A percentile compares a stretch with the other conserved stretches of the same genome.
These are phyloP conservation scores for Solen grandis DNA, from an alignment of 1,140 invertebrate genomes.

Conservation along the genomic window DNA sequence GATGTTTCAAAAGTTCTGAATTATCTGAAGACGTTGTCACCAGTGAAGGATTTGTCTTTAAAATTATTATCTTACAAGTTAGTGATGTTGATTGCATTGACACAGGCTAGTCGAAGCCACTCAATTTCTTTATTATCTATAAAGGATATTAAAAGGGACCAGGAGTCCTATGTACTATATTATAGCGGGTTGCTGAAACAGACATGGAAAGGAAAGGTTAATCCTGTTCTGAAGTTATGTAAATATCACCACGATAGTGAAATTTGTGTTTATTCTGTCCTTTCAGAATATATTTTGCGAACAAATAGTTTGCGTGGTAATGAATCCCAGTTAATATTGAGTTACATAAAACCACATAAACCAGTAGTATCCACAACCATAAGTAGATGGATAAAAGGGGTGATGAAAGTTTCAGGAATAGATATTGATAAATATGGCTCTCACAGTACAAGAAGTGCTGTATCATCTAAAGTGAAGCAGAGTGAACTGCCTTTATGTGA, in stretches of 20 bases:
- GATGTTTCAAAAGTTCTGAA: constrained; percentile 26
- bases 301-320: too few species aligned
- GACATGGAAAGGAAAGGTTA: too few species aligned
- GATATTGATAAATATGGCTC: background rate
- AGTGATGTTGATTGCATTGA: background rate
- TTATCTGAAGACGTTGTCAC: background rate
- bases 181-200: background rate
- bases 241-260: background rate
- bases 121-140: background rate
- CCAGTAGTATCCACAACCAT: too few species aligned
- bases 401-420: too few species aligned
- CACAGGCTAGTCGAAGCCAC: background rate
- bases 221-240: background rate
- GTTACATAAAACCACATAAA: too few species aligned
- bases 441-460: constrained; percentile 1
- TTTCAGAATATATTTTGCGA: too few species aligned
- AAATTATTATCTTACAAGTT: background rate
- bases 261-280: background rate
- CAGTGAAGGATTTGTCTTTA: background rate
- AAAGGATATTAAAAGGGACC: background rate
- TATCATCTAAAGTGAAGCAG: background rate
- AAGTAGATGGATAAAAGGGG: too few species aligned
- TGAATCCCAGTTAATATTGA: too few species aligned
- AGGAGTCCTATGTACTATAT: background rate
- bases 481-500: constrained; percentile 1